Evolutionary conservation across 2,888 invertebrate species (phyloP), one percentile per base, ranked within the genome.

Genomic region (Cremastinae sp.): DNA sequence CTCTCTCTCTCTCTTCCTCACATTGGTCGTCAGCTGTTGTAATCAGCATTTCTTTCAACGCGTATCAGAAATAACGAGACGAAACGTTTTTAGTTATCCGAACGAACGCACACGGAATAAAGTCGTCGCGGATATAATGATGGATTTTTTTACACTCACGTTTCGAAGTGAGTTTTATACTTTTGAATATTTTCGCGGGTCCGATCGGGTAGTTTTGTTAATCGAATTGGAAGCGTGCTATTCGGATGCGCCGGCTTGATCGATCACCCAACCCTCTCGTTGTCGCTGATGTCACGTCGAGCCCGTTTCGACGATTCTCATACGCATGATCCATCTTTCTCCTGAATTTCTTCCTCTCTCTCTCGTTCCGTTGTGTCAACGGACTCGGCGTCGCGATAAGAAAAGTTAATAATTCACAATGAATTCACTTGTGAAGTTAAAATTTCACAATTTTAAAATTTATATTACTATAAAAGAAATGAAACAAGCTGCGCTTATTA

Each of bases 1-100:
- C 34, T 45, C 28, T 18, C 41, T 18, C 16, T 12, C 51, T 16
- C n/a, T 43, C 20, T 43, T 22, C 12, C 22, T 28, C 28, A 66
- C 78, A 69, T 79, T 74, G 65, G 78, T 79, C 83, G 85, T 88
- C 87, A 88, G 88, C 87, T 88, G 87, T 86, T 86, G 80, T 79
- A 72, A 81, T 28, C 28, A 5, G 5, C 28, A 28, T 28, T 28
- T 28, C 28, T 28, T 28, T 12, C 12, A 16, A 14, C 14, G 1
- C 2, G 2, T 47, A 14, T 47, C 47, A 12, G 7, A 47, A 14
- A 47, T 14, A 47, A 47, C 47, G 14, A 18, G 47, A 4, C 18
- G 14, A 14, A 47, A 8, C 14, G 47, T 47, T 18, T 14, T 16
- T 43, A 8, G 10, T 28, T 5, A 28, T 28, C 28, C 2, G 2